A percentile compares a stretch with the other conserved stretches of the same genome.
phyloP scores from a whole-genome alignment of 2,888 invertebrate genomes.

The Embidobia sp. region DNA sequence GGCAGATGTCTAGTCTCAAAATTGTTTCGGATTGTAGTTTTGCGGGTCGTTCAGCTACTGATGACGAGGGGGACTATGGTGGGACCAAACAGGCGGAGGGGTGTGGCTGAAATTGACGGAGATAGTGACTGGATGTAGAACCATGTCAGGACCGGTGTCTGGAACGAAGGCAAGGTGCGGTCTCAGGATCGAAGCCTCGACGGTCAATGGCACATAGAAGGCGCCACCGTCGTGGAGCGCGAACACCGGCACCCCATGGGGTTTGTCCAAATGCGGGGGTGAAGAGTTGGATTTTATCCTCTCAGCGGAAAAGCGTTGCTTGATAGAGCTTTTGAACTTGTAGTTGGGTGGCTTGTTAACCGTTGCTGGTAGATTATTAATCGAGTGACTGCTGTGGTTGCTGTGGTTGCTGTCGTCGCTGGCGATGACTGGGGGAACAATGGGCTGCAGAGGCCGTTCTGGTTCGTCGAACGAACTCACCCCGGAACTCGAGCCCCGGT shows the following conservation, averaged over 20 bases:
- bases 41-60: conserved; percentile 60
- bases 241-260: conserved; percentile 90
- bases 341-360: conserved; percentile 83
- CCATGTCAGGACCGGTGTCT: conserved; percentile 83
- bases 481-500: conserved; percentile 79
- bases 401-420: conserved; percentile 80
- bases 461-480: conserved; percentile 78
- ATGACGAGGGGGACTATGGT: conserved; percentile 76
- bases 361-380: conserved; percentile 31
- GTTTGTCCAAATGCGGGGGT: conserved; percentile 67
- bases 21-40: no score
- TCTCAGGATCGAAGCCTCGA: conserved; percentile 88
- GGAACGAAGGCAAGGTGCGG: conserved; percentile 83
- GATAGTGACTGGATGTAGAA: conserved; percentile 93
- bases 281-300: conserved; percentile 81
- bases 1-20: no score
- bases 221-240: conserved; percentile 94
- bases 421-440: conserved; percentile 80
- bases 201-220: conserved; percentile 93
- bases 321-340: conserved; percentile 97
- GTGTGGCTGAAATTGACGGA: conserved; percentile 88
- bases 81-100: conserved; percentile 73
- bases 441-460: conserved; percentile 73
- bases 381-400: conserved; percentile 78
- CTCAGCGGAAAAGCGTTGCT: conserved; percentile 89